Base-by-base conservation (phyloP, 2,797 vertebrate genomes). In the Gymnothorax javanicus region DNA sequence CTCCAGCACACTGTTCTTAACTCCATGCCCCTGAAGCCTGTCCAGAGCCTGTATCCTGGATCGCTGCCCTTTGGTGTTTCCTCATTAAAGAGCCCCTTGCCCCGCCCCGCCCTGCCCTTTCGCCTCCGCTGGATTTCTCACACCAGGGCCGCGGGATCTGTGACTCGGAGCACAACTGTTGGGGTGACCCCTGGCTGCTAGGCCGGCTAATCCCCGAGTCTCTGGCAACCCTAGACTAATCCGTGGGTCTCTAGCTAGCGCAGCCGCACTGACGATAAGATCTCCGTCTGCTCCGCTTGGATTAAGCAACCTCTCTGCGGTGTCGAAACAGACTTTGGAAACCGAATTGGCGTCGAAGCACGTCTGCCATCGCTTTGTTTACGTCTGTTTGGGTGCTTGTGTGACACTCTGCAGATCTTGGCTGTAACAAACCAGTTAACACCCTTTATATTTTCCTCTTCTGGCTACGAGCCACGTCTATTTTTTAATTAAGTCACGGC, bases 161-260 rank as follows among this genome's bases (percentile, higher is more conserved):
- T 90, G 87, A 90, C 85, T 89, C 67, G 59, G 90, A 93, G 89
- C 92, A 87, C 89, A 91, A 91, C 92, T 93, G 91, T 92, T 92
- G 89, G 33, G 91, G 54, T 43, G 89, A 91, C 89, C 90, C 91
- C 91, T 86, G 50, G 91, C 87, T 89, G 90, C 91, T 91, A 84
- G 86, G 87, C 87, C 85, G 90, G 91, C 91, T 96, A 94, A 95
- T 95, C 95, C 94, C 83, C 60, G 91, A 88, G 92, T 91, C 92
- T 95, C 90, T 89, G 92, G 93, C 92, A 96, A 93, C 92, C 91
- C 88, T 90, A 94, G 89, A 95, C 93, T 95, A 95, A 96, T 96
- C 95, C 93, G 88, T 88, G 52, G 91, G 93, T 91, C 90, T 92
- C 92, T 85, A 91, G 90, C 92, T 86, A 90, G 90, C 90, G 87